Base-by-base conservation (phyloP, 1,140 invertebrate species). In the Muscidifurax raptorellus region DNA sequence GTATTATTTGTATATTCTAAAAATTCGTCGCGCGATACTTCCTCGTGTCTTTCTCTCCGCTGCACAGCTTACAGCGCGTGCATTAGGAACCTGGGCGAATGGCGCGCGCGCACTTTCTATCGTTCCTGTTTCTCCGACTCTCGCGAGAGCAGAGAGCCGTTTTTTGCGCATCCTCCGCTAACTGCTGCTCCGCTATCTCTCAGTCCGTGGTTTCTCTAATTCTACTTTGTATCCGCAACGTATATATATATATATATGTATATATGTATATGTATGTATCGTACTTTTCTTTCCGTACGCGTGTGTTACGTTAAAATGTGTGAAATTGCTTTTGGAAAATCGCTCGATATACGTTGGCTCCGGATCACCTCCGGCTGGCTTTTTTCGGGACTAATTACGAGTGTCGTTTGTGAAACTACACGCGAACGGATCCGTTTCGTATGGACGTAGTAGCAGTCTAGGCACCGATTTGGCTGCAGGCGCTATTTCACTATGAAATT, bases 71-170 rank as follows among this genome's bases (percentile, higher is more conserved):
- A 5, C 1, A 59, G 15, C 52, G 18, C 52, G 52, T 59, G 52
- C 52, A 59, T 59, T 59, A 67, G 77, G 77, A 67, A 79, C 66
- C 40, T 44, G 40, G 22, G 27, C 74, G 40, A 47, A 76, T 66
- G 52, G 22, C 25, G 77, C 52, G 59, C 52, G 52, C 32, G 59
- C 52, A 83, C 82, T 77, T 83, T 83, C 82, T 71, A 78, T 78
- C 75, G 32, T 83, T 71, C 74, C 75, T 83, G 22, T 76, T 76
- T 76, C 82, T 78, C 59, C 36, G 27, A 28, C n/a, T 67, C 1
- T 47, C 52, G 18, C 52, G 52, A 18, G 52, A 59, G 52, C 13
- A 22, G 5, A 59, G 15, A 59, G 32, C 67, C 18, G 27, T 52
- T 52, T 67, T 67, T 75, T 71, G 74, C 40, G 28, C 81, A 76